These are phyloP conservation scores for Autographa gamma DNA, from an alignment of 2,888 invertebrate species.

Conservation along the genomic window DNA sequence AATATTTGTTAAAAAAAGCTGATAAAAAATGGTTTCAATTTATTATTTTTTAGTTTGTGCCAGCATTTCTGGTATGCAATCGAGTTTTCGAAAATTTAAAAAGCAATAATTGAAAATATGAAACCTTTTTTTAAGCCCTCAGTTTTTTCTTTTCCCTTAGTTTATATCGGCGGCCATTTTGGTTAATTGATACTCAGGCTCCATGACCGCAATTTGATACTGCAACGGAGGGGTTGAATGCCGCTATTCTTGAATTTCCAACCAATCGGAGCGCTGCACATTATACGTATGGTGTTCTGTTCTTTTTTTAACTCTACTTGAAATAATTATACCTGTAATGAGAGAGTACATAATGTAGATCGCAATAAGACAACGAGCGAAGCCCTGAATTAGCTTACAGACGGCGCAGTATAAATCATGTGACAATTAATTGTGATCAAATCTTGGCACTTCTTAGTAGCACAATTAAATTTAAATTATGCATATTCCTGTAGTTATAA, in stretches of 20 bases:
- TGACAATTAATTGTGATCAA: slow-evolving; percentile 38
- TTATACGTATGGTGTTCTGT: slow-evolving; percentile 38
- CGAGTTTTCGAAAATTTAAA: not conserved
- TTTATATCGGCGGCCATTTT: slow-evolving; percentile 70
- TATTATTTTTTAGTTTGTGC: too few species aligned
- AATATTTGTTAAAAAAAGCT: too few species aligned
- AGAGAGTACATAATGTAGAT: not conserved
- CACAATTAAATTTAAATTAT: not conserved
- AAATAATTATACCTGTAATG: slow-evolving; percentile 3
- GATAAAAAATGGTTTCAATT: too few species aligned
- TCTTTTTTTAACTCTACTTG: slow-evolving; percentile 35
- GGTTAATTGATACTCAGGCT: slow-evolving; percentile 73
- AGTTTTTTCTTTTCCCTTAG: slow-evolving; percentile 26
- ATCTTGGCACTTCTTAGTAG: slow-evolving; percentile 15
- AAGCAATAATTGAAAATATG: not conserved
- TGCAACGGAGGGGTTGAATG: slow-evolving; percentile 66
- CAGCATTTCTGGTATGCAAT: too few species aligned
- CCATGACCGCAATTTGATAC: slow-evolving; percentile 74
- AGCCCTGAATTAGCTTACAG: slow-evolving; percentile 11
- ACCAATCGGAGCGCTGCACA: slow-evolving; percentile 63
- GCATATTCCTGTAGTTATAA: not conserved
- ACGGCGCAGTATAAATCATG: slow-evolving; percentile 22
- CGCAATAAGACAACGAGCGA: not conserved
- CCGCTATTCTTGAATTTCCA: slow-evolving; percentile 64
- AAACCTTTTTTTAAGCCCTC: slow-evolving; percentile 17